phyloP scores from a whole-genome alignment of 2,797 vertebrate species.

The Gallinago stenura region DNA sequence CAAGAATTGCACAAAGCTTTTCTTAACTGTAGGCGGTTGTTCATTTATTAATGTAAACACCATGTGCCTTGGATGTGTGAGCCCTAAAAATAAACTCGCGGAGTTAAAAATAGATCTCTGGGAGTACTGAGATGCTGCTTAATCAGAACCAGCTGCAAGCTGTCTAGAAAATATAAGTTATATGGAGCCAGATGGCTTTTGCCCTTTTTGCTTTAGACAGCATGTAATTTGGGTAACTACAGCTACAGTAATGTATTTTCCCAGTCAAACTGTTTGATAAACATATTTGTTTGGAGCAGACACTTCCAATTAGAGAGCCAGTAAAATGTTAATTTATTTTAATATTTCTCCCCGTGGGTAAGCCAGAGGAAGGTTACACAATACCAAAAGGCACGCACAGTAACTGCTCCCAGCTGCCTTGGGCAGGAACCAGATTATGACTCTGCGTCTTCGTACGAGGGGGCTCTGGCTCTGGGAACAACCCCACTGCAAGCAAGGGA shows the following conservation, averaged over 20 bases:
- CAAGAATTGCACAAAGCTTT: constrained; percentile 71
- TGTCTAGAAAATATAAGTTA: constrained; percentile 84
- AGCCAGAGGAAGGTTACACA: constrained; percentile 52
- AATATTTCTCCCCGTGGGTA: constrained; percentile 68
- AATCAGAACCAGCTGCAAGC: constrained; percentile 87
- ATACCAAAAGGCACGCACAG: not conserved
- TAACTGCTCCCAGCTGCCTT: constrained; percentile 27
- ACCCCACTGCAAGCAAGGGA: not conserved
- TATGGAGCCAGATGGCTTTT: constrained; percentile 85
- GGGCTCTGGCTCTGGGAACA: not conserved
- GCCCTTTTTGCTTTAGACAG: constrained; percentile 84
- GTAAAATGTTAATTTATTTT: constrained; percentile 82
- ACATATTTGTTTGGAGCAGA: constrained; percentile 82
- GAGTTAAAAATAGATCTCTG: constrained; percentile 82
- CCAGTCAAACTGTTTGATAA: constrained; percentile 85
- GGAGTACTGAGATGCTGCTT: constrained; percentile 81
- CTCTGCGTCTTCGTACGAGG: not conserved
- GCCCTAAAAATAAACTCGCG: constrained; percentile 81
- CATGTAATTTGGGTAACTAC: constrained; percentile 82
- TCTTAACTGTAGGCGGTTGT: constrained; percentile 75
- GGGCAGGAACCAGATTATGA: not conserved
- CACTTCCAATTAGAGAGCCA: constrained; percentile 79
- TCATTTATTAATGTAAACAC: constrained; percentile 83
- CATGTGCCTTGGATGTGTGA: constrained; percentile 79
- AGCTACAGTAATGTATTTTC: constrained; percentile 82